phyloP scores from a whole-genome alignment of 2,113 vertebrate species.

The Bufo gargarizans region DNA sequence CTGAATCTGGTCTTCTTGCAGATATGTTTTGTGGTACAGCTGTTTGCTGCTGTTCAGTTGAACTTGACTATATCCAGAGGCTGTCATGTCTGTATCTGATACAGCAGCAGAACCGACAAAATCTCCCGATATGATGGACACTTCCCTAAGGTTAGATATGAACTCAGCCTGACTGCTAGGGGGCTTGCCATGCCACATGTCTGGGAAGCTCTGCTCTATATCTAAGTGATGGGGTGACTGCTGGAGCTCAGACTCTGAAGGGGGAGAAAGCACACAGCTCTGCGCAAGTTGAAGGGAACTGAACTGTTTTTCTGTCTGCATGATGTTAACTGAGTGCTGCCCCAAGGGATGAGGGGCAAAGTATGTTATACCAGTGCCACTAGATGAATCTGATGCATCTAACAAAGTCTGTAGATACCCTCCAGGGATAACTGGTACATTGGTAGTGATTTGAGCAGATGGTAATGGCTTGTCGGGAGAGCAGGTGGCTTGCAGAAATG shows the following conservation, averaged over 20 bases:
- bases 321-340: conserved; percentile 80
- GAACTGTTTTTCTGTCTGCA: conserved; percentile 88
- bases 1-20: conserved; percentile 83
- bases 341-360: conserved; percentile 85
- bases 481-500: conserved; percentile 88
- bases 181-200: conserved; percentile 82
- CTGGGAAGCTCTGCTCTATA: conserved; percentile 80
- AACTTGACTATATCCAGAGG: conserved; percentile 84
- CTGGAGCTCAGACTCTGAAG: conserved; percentile 92
- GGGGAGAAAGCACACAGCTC: conserved; percentile 90
- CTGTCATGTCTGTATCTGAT: conserved; percentile 76
- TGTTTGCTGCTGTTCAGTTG: conserved; percentile 85
- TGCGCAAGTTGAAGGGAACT: conserved; percentile 85
- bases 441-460: conserved; percentile 83
- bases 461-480: conserved; percentile 88
- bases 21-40: conserved; percentile 90
- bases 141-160: conserved; percentile 78
- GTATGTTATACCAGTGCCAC: conserved; percentile 83
- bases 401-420: conserved; percentile 97
- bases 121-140: conserved; percentile 77
- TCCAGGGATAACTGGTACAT: conserved; percentile 93
- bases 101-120: conserved; percentile 75
- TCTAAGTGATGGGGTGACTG: conserved; percentile 89
- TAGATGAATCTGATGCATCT: conserved; percentile 93
- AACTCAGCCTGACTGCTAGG: conserved; percentile 75